Base-by-base conservation (phyloP, 64 coral and sea anemone genomes). In the Dendrophyllia cribrosa region DNA sequence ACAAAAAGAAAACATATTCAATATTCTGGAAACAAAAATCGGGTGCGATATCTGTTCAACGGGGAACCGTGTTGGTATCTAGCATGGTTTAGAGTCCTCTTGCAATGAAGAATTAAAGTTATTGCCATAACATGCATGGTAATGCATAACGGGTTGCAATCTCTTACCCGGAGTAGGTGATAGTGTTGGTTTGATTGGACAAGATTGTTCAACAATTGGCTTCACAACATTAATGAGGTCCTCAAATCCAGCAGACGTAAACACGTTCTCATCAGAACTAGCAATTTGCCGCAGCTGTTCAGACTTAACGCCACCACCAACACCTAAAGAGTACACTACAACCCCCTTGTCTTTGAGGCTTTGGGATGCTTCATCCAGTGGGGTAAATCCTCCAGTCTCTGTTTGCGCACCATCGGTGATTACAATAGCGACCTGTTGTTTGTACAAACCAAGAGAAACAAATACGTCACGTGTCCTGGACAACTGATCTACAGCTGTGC, bases 371-470 rank as follows among this genome's bases (percentile, higher is more conserved):
- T 9, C 43, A 4, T 11, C 9, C 43, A 92, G 58, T 25, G 82
- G 80, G 1, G 75, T 84, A 56, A 43, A 86, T 6, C 70, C 80
- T 24, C 60, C 24, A 52, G 58, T 13, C 17, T 9, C 66, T 15
- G 94, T 95, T 65, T 95, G 94, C 5, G 53, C 17, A 51, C 94
- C 89, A 46, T 95, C 94, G 1, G 94, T 95, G 62, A 86, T 71
- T 24, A 95, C 82, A 60, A 95, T 55, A 3, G 88, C 93, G 23
- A 91, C 72, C 93, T 95, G 74, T 6, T 55, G 26, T 15, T 20
- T 48, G 43, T 10, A 12, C 2, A 50, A 22, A 64, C n/a, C n/a
- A 44, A 24, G 63, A 7, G 10, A 9, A 16, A 19, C 48, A 45
- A 64, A 63, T 11, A 12, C 16, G 21, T 34, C n/a, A n/a, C n/a